A percentile compares a stretch with the other conserved stretches of the same genome.
These are phyloP conservation scores for Leptinotarsa tumamoca DNA, from an alignment of 2,888 invertebrate species.

Conservation along the genomic window DNA sequence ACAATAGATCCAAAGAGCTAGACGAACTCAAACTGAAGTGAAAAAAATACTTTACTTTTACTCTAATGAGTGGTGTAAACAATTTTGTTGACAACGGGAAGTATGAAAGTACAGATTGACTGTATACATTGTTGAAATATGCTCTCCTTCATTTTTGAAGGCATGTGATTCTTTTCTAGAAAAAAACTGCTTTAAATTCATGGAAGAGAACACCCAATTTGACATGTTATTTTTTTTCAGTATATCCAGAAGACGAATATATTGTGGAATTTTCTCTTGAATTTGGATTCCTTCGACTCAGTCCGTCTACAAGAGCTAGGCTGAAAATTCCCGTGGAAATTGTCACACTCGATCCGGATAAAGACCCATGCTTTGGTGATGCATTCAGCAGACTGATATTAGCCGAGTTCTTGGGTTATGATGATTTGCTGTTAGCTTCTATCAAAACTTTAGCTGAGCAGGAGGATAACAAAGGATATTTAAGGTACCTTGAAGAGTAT, in stretches of 20 bases:
- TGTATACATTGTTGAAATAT: no score
- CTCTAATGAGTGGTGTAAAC: no score
- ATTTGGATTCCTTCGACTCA: slow-evolving; percentile 94
- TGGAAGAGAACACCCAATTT: no score
- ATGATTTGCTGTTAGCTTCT: slow-evolving; percentile 96
- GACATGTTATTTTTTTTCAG: slow-evolving; percentile 28
- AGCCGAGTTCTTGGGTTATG: slow-evolving; percentile 95
- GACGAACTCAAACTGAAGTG: no score
- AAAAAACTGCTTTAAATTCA: neutral
- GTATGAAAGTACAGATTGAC: no score
- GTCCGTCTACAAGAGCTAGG: slow-evolving; percentile 85
- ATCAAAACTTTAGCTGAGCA: slow-evolving; percentile 95
- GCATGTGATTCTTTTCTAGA: no score
- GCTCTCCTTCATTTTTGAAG: no score
- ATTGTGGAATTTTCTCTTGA: slow-evolving; percentile 98
- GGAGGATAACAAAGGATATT: slow-evolving; percentile 95
- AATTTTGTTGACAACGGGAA: no score
- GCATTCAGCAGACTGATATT: slow-evolving; percentile 89
- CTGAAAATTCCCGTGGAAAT: slow-evolving; percentile 93
- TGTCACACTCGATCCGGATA: slow-evolving; percentile 87
- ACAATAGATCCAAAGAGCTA: no score
- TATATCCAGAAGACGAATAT: slow-evolving; percentile 85
- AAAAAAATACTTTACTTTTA: no score
- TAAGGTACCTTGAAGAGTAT: slow-evolving; percentile 71
- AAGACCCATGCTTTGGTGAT: slow-evolving; percentile 95